Evolutionary conservation across 2,113 vertebrate genomes (phyloP), one percentile per base, ranked within the genome.

Genomic region (Chaetodon auriga): DNA sequence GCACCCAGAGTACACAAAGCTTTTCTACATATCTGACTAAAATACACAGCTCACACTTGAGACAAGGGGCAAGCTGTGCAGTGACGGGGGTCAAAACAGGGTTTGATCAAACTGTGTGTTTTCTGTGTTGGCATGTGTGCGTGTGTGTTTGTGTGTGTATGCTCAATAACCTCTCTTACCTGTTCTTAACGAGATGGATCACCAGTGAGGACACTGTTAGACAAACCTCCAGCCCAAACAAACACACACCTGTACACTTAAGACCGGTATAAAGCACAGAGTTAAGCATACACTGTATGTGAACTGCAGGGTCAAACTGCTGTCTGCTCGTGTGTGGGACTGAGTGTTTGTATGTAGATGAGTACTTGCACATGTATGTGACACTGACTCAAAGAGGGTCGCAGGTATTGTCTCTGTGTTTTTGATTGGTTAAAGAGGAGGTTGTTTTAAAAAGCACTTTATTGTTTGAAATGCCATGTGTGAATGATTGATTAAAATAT

Each of bases 371-470:
- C 14, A 82, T 78, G 73, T 79, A 60, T 75, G 65, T 86, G 68
- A 73, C 6, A 68, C 78, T 54, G 84, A 83, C 83, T 79, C 35
- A 75, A 75, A 38, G 60, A 79, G 35, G 57, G 41, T 46, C 0
- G 23, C 80, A 68, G 64, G 61, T 82, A 19, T 89, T 76, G 79
- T 89, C 78, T 87, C 69, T 15, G 48, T 82, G 43, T 82, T 66
- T 68, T 55, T 38, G 71, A 58, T n/a, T 84, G 78, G 41, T 81
- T 78, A 19, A 87, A 89, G 23, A 88, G 78, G 69, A 81, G 78
- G 60, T 84, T 81, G 38, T 70, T 64, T 64, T 70, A 82, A 85
- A 85, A 93, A 86, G 94, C 95, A 95, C 95, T 96, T 96, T 96
- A 95, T 90, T 90, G 77, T 90, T 90, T 88, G 62, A 91, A 85